Evolutionary conservation across 2,797 vertebrate species (phyloP), one percentile per base, ranked within the genome.

Genomic region (Brachymystax lenok): DNA sequence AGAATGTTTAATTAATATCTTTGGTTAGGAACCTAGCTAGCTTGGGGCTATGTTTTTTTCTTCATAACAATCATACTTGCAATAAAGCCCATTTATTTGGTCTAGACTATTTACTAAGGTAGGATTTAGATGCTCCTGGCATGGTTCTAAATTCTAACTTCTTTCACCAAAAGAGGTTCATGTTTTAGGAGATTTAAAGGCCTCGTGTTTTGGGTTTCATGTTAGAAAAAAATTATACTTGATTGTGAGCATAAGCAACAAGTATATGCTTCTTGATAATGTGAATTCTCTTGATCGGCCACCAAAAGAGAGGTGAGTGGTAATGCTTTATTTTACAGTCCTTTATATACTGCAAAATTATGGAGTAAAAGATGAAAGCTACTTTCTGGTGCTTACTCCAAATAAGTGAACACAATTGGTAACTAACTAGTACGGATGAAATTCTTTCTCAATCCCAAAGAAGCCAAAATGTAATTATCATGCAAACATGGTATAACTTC

Each of bases 11-110:
- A 59, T 40, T 66, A 73, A 28, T 27, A 63, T 81, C 71, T 85
- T 83, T 85, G 86, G 81, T 84, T 75, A 81, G 74, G 74, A 74
- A 71, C 79, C 64, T 86, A 87, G 82, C 79, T 84, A 72, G 35
- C 21, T 67, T 63, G 19, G 70, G 63, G 69, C 40, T 51, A 77
- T 64, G 68, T 77, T 73, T 3, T 83, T 71, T 71, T 33, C 71
- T 72, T 21, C 64, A 50, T 77, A 59, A 79, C 56, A 67, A 67
- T 74, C 40, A 4, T 59, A 73, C 72, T 67, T 5, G 69, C 69
- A 17, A 35, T 68, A 80, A 80, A 76, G 68, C 59, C 80, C 77
- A 71, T 79, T 63, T 74, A 67, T 28, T 30, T 30, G 2, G 2
- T 67, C 59, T 21, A 6, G 3, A 33, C 64, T 17, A 67, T 33